Evolutionary conservation across 2,888 invertebrate species (phyloP).

Genomic region (Neelides folsomi): DNA sequence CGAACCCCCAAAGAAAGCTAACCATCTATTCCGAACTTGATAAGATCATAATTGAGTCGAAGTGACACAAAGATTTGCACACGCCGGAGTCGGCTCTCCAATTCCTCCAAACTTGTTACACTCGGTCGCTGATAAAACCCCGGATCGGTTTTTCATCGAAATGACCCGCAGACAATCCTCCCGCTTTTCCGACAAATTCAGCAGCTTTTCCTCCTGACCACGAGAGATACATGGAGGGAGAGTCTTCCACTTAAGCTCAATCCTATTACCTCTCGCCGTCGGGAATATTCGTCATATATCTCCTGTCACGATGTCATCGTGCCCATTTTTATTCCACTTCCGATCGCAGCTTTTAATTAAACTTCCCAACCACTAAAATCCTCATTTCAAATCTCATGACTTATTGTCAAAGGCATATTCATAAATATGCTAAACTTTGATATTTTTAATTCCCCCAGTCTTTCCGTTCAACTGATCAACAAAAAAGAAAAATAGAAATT

Average conservation of each 20-base stretch:
- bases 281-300: not conserved
- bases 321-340: conserved; percentile 1
- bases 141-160: conserved; percentile 34
- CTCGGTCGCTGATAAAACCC: conserved; percentile 30
- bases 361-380: conserved; percentile 1
- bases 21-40: conserved; percentile 33
- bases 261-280: not conserved
- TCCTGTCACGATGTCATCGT: not conserved
- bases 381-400: not conserved
- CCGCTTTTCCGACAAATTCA: conserved; percentile 33
- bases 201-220: conserved; percentile 16
- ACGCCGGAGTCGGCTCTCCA: conserved; percentile 17
- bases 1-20: conserved; percentile 26
- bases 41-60: conserved; percentile 34
- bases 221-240: conserved; percentile 3
- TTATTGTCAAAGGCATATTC: no score
- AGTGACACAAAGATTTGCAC: conserved; percentile 34
- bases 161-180: conserved; percentile 34
- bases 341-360: conserved; percentile 4
- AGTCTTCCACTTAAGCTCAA: conserved; percentile 2
- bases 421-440: no score
- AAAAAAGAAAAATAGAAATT: no score
- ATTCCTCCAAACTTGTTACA: conserved; percentile 33
- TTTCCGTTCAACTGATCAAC: no score
- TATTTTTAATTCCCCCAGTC: no score